phyloP scores from a whole-genome alignment of 1,140 invertebrate species.

The Brachionus sp. region DNA sequence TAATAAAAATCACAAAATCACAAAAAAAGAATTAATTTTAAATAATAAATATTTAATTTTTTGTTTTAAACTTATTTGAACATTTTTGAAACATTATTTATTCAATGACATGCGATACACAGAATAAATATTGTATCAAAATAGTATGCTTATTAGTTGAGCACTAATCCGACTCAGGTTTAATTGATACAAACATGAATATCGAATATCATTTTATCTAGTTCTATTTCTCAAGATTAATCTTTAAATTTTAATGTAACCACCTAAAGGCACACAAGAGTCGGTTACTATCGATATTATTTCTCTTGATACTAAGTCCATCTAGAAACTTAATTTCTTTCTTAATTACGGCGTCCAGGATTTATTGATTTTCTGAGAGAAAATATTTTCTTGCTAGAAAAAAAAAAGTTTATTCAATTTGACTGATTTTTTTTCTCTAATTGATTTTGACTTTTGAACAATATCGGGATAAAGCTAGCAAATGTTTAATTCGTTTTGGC shows the following conservation, averaged over 20 bases:
- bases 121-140: neutral
- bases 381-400: neutral
- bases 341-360: conserved; percentile 23
- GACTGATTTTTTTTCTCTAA: neutral
- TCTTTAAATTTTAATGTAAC: conserved; percentile 8
- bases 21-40: neutral
- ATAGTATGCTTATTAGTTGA: neutral
- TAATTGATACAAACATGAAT: neutral
- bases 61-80: neutral
- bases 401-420: conserved; percentile 3
- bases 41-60: neutral
- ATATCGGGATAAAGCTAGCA: neutral
- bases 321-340: neutral
- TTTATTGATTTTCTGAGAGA: conserved; percentile 8
- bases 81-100: too few relatives aligned
- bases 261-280: conserved; percentile 10
- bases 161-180: neutral
- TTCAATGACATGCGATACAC: neutral
- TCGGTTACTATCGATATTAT: neutral
- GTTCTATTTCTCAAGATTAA: neutral
- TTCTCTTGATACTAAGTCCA: conserved; percentile 11
- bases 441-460: neutral
- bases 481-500: neutral
- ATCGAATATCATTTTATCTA: conserved; percentile 10
- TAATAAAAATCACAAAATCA: too few relatives aligned